Percentiles rank a stretch among this genome's conserved stretches.
Conservation (phyloP, 2,888 invertebrate genomes). For the Tortricodes alternella region DNA sequence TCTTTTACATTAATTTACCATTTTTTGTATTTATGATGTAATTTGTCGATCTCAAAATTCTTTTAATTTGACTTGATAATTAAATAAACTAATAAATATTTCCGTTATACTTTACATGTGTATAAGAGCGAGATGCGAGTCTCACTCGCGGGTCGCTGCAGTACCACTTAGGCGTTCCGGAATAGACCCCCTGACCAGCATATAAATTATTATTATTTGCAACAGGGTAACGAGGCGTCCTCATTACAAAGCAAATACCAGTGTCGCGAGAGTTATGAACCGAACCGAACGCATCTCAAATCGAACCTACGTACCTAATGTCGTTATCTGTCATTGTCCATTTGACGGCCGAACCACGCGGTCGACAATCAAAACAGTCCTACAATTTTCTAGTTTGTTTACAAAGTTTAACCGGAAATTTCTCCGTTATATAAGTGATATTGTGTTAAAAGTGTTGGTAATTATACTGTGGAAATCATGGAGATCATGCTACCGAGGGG, state of each 20-base stretch:
- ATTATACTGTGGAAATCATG: slow-evolving; percentile 16
- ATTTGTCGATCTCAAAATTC: no score
- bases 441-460: slow-evolving; percentile 36
- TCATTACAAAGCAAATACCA: slow-evolving; percentile 11
- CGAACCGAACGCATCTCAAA: slow-evolving; percentile 43
- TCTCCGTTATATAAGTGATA: slow-evolving; percentile 14
- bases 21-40: no score
- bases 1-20: no score
- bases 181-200: no score
- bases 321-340: slow-evolving; percentile 28
- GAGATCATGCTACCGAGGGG: slow-evolving; percentile 61
- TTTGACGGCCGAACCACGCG: neutral
- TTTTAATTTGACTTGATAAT: no score
- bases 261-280: slow-evolving; percentile 5
- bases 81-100: no score
- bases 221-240: slow-evolving; percentile 8
- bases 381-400: slow-evolving; percentile 5
- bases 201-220: no score
- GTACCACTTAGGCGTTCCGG: no score
- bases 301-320: slow-evolving; percentile 31
- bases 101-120: no score
- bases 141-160: no score
- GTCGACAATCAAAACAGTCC: neutral
- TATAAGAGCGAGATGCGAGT: no score
- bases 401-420: neutral